phyloP scores from a whole-genome alignment of 2,113 vertebrate genomes.

The Colossoma macropomum region DNA sequence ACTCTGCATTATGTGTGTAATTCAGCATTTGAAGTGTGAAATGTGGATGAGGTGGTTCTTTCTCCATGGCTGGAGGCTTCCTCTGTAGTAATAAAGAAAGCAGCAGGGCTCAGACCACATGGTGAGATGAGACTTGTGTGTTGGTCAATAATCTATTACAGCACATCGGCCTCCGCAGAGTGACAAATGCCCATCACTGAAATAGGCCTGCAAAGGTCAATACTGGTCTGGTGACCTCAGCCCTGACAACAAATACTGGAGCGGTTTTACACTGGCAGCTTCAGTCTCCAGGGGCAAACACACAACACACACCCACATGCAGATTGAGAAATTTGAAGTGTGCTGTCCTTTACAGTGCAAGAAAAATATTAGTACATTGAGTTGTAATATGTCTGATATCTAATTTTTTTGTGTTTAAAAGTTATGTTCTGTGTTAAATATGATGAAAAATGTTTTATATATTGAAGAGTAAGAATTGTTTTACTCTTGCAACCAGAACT shows the following conservation, averaged over 20 bases:
- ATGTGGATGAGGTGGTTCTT: slow-evolving; percentile 57
- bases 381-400: background rate
- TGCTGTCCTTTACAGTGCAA: background rate
- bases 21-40: slow-evolving; percentile 59
- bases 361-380: background rate
- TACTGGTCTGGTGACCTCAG: slow-evolving; percentile 73
- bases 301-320: background rate
- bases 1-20: slow-evolving; percentile 56
- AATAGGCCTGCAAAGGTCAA: slow-evolving; percentile 79
- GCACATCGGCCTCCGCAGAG: slow-evolving; percentile 73
- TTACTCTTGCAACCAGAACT: background rate
- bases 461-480: background rate
- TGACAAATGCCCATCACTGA: slow-evolving; percentile 84
- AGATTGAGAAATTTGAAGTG: slow-evolving; percentile 33
- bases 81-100: slow-evolving; percentile 61
- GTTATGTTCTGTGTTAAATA: background rate
- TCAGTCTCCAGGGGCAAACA: slow-evolving; percentile 42
- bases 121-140: slow-evolving; percentile 74
- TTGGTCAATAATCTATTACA: slow-evolving; percentile 86
- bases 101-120: slow-evolving; percentile 61
- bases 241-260: slow-evolving; percentile 60
- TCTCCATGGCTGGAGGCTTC: slow-evolving; percentile 56
- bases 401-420: background rate
- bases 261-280: slow-evolving; percentile 54
- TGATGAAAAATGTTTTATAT: background rate